phyloP scores from a whole-genome alignment of 2,888 invertebrate species.

The Drosophila phalerata region DNA sequence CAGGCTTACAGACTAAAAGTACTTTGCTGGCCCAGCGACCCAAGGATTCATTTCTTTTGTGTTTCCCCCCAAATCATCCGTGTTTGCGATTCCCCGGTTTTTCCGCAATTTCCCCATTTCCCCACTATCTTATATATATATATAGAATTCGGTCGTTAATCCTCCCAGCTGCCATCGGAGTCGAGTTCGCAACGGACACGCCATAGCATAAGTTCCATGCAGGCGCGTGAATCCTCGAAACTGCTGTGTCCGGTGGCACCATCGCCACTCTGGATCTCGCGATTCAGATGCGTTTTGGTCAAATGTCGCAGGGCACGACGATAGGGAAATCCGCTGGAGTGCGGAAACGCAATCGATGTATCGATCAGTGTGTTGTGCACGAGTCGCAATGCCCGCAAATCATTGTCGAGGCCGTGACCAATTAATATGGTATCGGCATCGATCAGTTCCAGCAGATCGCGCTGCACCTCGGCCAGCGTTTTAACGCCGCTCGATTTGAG shows the following conservation, averaged over 20 bases:
- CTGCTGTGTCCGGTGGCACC: conserved; percentile 93
- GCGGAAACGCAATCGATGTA: conserved; percentile 95
- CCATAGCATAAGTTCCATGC: conserved; percentile 95
- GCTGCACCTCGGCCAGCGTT: conserved; percentile 92
- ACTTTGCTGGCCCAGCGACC: conserved; percentile 43
- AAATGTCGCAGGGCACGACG: conserved; percentile 93
- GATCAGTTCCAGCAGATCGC: conserved; percentile 92
- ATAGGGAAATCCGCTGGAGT: conserved; percentile 92
- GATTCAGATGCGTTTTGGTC: conserved; percentile 90
- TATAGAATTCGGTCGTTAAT: conserved; percentile 27
- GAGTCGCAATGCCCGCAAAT: conserved; percentile 93
- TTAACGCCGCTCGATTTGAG: conserved; percentile 88
- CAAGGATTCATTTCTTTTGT: neutral
- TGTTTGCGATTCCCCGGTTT: neutral
- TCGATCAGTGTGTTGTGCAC: conserved; percentile 95
- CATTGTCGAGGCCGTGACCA: conserved; percentile 98
- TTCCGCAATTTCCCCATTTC: neutral
- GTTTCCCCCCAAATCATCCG: too few relatives aligned
- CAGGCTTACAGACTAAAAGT: conserved; percentile 50
- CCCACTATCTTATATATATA: too few relatives aligned
- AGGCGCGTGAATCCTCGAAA: conserved; percentile 95
- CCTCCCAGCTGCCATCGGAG: conserved; percentile 50
- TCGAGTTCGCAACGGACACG: conserved; percentile 87
- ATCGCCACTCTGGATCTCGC: conserved; percentile 91
- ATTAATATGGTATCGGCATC: conserved; percentile 94